A percentile compares a stretch with the other conserved stretches of the same genome.
These are phyloP conservation scores for Gryon sp. DNA, from an alignment of 1,140 invertebrate genomes.

Conservation along the genomic window DNA sequence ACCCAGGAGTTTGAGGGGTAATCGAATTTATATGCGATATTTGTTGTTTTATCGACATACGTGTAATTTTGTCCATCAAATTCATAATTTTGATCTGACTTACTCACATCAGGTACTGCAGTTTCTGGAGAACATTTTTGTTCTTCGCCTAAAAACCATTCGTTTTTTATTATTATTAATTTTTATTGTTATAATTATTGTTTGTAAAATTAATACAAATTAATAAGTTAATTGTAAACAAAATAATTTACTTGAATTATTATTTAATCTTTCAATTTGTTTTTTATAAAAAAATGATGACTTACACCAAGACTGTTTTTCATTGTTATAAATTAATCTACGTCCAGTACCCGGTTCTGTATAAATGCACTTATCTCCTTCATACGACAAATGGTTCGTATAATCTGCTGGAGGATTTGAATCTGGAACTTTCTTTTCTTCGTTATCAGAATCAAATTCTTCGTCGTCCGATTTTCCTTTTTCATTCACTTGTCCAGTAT, in stretches of 20 bases:
- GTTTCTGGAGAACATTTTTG: conserved; percentile 42
- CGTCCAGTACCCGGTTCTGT: conserved; percentile 85
- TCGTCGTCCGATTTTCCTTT: conserved; percentile 58
- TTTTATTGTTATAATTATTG: not conserved
- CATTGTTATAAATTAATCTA: conserved; percentile 85
- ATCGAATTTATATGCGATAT: conserved; percentile 76
- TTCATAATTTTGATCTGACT: conserved; percentile 74
- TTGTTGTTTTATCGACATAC: conserved; percentile 77
- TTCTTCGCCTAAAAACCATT: conserved; percentile 39
- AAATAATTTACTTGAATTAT: too few relatives aligned
- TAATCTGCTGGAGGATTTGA: conserved; percentile 68
- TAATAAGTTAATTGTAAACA: too few relatives aligned
- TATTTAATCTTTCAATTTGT: too few relatives aligned
- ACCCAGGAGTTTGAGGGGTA: conserved; percentile 83
- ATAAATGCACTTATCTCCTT: conserved; percentile 85
- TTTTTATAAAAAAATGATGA: too few relatives aligned
- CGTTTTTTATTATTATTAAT: not conserved
- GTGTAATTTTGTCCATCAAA: conserved; percentile 80
- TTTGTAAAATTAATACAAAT: conserved; percentile 30
- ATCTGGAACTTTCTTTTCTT: conserved; percentile 48
- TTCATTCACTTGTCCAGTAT: not conserved
- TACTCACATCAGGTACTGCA: conserved; percentile 39
- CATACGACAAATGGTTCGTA: conserved; percentile 82
- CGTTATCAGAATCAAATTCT: conserved; percentile 70
- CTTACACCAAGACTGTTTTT: conserved; percentile 81